Evolutionary conservation across 2,113 vertebrate species (phyloP).

Genomic region (Nyctibius bracteatus): DNA sequence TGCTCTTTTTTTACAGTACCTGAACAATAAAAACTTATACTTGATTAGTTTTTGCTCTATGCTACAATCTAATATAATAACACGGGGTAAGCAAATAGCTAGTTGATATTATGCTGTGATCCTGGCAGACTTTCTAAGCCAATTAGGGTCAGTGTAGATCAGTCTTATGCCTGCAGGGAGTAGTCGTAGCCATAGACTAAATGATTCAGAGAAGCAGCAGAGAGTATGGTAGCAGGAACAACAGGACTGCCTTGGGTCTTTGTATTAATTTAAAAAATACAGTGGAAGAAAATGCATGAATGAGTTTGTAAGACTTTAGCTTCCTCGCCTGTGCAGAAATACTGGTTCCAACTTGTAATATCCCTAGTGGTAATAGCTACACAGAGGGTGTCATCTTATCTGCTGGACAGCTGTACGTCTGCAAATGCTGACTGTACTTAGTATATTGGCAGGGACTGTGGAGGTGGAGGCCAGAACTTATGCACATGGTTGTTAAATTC

Average conservation of each 20-base stretch:
- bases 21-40: neutral
- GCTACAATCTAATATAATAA: neutral
- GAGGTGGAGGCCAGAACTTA: neutral
- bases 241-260: neutral
- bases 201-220: neutral
- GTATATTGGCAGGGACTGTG: neutral
- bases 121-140: neutral
- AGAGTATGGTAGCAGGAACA: neutral
- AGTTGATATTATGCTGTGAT: neutral
- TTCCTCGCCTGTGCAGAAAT: neutral
- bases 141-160: constrained; percentile 5
- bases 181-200: neutral
- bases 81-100: neutral
- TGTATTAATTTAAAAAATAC: neutral
- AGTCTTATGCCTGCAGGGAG: neutral
- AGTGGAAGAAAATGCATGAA: neutral
- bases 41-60: neutral
- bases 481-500: neutral
- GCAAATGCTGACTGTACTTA: neutral
- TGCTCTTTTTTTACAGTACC: neutral
- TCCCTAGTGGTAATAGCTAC: neutral
- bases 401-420: neutral
- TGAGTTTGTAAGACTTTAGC: neutral
- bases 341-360: neutral
- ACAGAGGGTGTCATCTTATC: neutral